Evolutionary conservation across 1,140 invertebrate species (phyloP).

Genomic region (Charaxes varanes): DNA sequence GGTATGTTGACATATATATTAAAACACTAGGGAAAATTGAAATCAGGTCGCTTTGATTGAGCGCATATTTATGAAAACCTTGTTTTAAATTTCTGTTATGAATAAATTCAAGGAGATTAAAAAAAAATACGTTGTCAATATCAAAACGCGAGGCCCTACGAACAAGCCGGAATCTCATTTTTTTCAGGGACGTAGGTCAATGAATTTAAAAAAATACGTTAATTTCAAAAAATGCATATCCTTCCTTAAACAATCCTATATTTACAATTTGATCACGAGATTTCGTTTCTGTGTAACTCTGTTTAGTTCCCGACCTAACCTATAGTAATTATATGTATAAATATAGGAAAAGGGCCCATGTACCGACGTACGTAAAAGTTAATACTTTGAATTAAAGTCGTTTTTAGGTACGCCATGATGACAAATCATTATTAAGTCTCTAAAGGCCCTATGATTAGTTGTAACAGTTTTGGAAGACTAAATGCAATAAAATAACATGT

Average conservation of each 20-base stretch:
- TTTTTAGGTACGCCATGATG: background rate
- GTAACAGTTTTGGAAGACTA: slow-evolving; percentile 1
- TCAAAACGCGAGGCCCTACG: too few species aligned
- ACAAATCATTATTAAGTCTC: slow-evolving; percentile 4
- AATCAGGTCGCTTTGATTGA: too few species aligned
- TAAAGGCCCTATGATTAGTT: background rate
- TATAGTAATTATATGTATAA: slow-evolving; percentile 26
- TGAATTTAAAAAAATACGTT: slow-evolving; percentile 20
- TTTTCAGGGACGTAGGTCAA: slow-evolving; percentile 1
- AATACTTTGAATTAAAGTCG: background rate
- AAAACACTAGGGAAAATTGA: too few species aligned
- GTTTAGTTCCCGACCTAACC: slow-evolving; percentile 46
- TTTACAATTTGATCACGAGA: slow-evolving; percentile 46
- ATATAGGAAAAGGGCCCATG: slow-evolving; percentile 7
- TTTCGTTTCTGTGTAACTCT: slow-evolving; percentile 56
- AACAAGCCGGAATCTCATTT: background rate
- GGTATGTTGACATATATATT: too few species aligned
- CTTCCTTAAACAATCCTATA: slow-evolving; percentile 34
- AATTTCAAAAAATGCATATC: slow-evolving; percentile 28
- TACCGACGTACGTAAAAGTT: background rate
- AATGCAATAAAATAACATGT: too few species aligned
- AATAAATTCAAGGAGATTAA: too few species aligned
- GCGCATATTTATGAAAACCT: too few species aligned
- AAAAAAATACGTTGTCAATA: too few species aligned
- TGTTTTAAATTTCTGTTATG: too few species aligned